A percentile compares a stretch with the other conserved stretches of the same genome.
Conservation (phyloP, 1,140 invertebrate species). For the Heliothis virescens region DNA sequence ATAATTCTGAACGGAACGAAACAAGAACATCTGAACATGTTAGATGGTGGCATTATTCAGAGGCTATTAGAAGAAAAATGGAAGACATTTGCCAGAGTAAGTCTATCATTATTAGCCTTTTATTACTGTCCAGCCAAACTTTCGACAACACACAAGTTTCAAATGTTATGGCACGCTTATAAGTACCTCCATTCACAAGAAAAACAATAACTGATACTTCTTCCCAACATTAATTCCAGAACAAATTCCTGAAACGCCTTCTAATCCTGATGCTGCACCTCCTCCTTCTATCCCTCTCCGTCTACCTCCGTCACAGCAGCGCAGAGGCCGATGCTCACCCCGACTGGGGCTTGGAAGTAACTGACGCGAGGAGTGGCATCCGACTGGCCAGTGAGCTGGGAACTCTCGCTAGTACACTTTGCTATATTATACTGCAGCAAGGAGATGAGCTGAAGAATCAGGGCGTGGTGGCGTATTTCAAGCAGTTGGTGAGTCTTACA, state of each 20-base stretch:
- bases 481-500: slow-evolving; percentile 92
- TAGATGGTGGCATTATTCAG: slow-evolving; percentile 99
- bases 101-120: not conserved
- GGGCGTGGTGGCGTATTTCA: slow-evolving; percentile 95
- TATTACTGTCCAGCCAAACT: not conserved
- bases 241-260: slow-evolving; percentile 96
- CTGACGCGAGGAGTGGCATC: slow-evolving; percentile 85
- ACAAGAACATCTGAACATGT: slow-evolving; percentile 99
- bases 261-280: slow-evolving; percentile 95
- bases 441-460: slow-evolving; percentile 97
- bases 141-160: too few species aligned
- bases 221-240: slow-evolving; percentile 84
- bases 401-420: slow-evolving; percentile 94
- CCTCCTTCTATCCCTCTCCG: slow-evolving; percentile 94
- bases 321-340: slow-evolving; percentile 79
- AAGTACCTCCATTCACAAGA: too few species aligned
- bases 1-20: slow-evolving; percentile 99
- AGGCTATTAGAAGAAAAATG: slow-evolving; percentile 99
- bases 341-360: slow-evolving; percentile 72
- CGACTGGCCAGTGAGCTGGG: slow-evolving; percentile 93
- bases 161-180: too few species aligned
- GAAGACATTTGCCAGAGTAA: slow-evolving; percentile 98
- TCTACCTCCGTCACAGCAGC: slow-evolving; percentile 94
- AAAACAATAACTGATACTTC: not conserved
- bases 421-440: slow-evolving; percentile 96